Evolutionary conservation across 2,113 vertebrate genomes (phyloP), one percentile per base, ranked within the genome.

Genomic region (Macaca mulatta): DNA sequence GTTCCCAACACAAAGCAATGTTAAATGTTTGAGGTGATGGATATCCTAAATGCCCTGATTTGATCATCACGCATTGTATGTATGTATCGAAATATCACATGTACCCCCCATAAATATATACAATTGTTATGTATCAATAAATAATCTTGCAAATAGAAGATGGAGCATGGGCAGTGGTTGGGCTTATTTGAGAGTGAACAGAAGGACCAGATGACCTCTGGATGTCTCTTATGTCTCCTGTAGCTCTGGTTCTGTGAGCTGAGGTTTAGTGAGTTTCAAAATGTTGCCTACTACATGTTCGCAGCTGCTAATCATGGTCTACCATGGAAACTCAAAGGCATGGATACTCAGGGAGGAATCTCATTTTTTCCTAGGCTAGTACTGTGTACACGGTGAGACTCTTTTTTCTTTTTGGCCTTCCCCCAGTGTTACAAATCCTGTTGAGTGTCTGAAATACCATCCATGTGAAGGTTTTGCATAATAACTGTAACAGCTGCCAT

Each of bases 101-200:
- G 43, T 30, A 48, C 8, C 45, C 5, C 25, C 40, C 74, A 17
- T 45, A 43, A 72, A 45, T 20, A 30, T 45, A 27, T 45, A 77
- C 74, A 77, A 30, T 45, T 77, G 27, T 45, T 45, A 45, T 64
- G 12, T 64, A 64, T 64, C 40, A 45, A 77, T 43, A 17, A 35
- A 78, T 30, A 69, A 13, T 18, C 11, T 52, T 81, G 11, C 70
- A 2, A 30, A 52, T 16, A 10, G 8, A 4, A 32, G 20, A 27
- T 22, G 40, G 77, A n/a, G 17, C 8, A 0, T 32, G 52, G 67
- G 25, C 20, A 1, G 22, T 6, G 2, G 2, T 18, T 14, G 50
- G 74, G 9, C 80, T 75, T 22, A 40, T 3, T 18, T 67, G n/a
- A 78, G 75, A 30, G 79, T 16, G 0, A 69, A 17, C 4, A 0